phyloP scores from a whole-genome alignment of 2,797 vertebrate genomes.

The Rhinichthys osculus region DNA sequence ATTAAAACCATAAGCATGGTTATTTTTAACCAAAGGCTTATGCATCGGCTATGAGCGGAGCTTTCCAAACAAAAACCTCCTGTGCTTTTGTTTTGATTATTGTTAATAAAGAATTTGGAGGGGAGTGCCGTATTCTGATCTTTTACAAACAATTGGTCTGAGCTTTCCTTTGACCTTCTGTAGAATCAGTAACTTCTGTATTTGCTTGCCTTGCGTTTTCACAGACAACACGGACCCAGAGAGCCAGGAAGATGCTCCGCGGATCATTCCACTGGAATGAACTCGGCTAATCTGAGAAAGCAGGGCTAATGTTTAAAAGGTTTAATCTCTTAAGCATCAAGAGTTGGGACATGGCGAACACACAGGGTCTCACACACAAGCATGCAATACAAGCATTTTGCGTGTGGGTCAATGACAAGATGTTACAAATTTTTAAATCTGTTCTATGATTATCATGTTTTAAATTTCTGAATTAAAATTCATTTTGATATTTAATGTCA shows the following conservation, averaged over 20 bases:
- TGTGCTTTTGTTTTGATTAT: conserved; percentile 38
- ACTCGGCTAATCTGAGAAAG: conserved; percentile 43
- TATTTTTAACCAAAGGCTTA: conserved; percentile 34
- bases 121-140: conserved; percentile 12
- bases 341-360: conserved; percentile 3
- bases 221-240: conserved; percentile 45
- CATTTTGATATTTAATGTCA: neutral
- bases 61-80: conserved; percentile 21
- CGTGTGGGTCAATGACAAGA: neutral
- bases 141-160: conserved; percentile 1
- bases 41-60: neutral
- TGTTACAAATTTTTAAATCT: no score
- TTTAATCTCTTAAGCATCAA: conserved; percentile 52
- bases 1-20: conserved; percentile 41
- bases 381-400: neutral
- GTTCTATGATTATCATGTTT: neutral
- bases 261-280: conserved; percentile 50
- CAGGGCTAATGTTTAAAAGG: conserved; percentile 60
- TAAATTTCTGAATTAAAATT: neutral
- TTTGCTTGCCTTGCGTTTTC: conserved; percentile 42
- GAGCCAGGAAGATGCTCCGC: conserved; percentile 34
- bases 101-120: conserved; percentile 38
- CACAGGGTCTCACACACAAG: neutral
- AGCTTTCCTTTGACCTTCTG: conserved; percentile 32
- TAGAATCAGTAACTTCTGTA: conserved; percentile 46